These are phyloP conservation scores for human DNA, from an alignment of 2,113 vertebrate genomes.

Conservation along the genomic window GRCh38 chr12:66540001-66540500, in stretches of 20 bases:
- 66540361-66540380: neutral
- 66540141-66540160: neutral
- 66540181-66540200: neutral
- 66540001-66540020: neutral
- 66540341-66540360: neutral
- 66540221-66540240: neutral
- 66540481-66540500: neutral
- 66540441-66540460: neutral
- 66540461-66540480: neutral
- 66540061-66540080: rapidly evolving
- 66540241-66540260: neutral
- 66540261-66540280: neutral
- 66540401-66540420: neutral
- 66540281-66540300: neutral
- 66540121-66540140: neutral
- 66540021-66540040: neutral
- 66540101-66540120: neutral
- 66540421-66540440: neutral
- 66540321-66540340: neutral
- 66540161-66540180: neutral
- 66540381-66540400: too few relatives aligned
- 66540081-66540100: neutral
- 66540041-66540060: rapidly evolving
- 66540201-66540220: neutral
- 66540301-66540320: neutral